These are phyloP conservation scores for Heliconius cydno DNA, from an alignment of 2,888 invertebrate species.

Conservation along the genomic window DNA sequence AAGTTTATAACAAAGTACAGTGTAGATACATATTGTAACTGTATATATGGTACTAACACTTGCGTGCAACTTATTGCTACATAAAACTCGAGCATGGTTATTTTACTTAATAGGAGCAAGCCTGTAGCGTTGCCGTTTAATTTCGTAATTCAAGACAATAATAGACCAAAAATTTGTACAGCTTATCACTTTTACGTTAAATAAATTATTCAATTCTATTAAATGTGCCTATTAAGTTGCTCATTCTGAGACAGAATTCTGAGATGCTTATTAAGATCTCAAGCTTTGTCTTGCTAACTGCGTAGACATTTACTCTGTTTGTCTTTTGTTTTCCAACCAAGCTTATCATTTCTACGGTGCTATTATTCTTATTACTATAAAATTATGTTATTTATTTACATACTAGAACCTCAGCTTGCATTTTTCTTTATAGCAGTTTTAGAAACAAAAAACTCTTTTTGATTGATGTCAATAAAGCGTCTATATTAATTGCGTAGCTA, in stretches of 20 bases:
- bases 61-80: conserved; percentile 56
- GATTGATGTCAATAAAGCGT: conserved; percentile 43
- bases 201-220: conserved; percentile 48
- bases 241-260: conserved; percentile 41
- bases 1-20: neutral
- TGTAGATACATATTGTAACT: neutral
- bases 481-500: conserved; percentile 48
- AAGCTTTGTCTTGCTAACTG: conserved; percentile 43
- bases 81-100: conserved; percentile 69
- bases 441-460: conserved; percentile 7
- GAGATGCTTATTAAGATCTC: conserved; percentile 43
- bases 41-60: conserved; percentile 33
- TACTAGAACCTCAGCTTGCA: neutral
- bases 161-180: conserved; percentile 33
- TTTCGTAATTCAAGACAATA: conserved; percentile 57
- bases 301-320: conserved; percentile 43
- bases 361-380: conserved; percentile 3
- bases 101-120: conserved; percentile 65
- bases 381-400: neutral
- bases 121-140: conserved; percentile 44
- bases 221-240: conserved; percentile 43
- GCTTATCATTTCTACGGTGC: conserved; percentile 24
- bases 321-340: conserved; percentile 42
- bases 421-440: neutral
- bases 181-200: conserved; percentile 45